Evolutionary conservation across 2,113 vertebrate genomes (phyloP), one percentile per base, ranked within the genome.

Genomic region (Lampris incognitus): DNA sequence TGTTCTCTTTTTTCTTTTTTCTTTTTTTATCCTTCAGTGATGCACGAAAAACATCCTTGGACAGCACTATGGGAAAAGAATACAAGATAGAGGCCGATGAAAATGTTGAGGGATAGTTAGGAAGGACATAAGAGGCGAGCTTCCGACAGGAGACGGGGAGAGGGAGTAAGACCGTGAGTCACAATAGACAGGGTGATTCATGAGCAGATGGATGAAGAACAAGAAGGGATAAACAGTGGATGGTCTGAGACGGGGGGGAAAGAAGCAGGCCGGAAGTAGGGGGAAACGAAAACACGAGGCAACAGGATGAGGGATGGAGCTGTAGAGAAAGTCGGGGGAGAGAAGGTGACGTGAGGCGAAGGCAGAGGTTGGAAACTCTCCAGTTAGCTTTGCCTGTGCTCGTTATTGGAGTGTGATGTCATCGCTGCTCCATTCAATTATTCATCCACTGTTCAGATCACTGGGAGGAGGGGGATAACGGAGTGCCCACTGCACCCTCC

Each of bases 401-500:
- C 66, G 72, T 84, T 79, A 83, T 84, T 57, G 51, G 3, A 78
- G 41, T 78, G 82, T 92, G 91, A 94, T 90, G 87, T 92, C 92
- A 93, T 87, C 87, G 81, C 63, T 81, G 86, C 70, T 87, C 87
- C 85, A 88, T 92, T 95, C 55, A 93, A 94, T 93, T 90, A 94
- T 94, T 94, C 78, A 94, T 93, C 69, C 41, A 61, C 83, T 88
- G 80, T 76, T 83, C 69, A 85, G 86, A 56, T 71, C 62, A 56
- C 41, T 77, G 60, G 76, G 51, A 13, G 58, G 62, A 69, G 70
- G 61, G 38, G 64, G 66, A 65, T 80, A 83, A 90, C 82, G 62
- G 59, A 79, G 74, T 61, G 62, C 63, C 74, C 66, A 70, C 65
- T 48, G 69, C 81, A 69, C 46, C 72, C 13, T 6, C 74, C 36